phyloP scores from a whole-genome alignment of 2,113 vertebrate genomes.

The Otis tarda region DNA sequence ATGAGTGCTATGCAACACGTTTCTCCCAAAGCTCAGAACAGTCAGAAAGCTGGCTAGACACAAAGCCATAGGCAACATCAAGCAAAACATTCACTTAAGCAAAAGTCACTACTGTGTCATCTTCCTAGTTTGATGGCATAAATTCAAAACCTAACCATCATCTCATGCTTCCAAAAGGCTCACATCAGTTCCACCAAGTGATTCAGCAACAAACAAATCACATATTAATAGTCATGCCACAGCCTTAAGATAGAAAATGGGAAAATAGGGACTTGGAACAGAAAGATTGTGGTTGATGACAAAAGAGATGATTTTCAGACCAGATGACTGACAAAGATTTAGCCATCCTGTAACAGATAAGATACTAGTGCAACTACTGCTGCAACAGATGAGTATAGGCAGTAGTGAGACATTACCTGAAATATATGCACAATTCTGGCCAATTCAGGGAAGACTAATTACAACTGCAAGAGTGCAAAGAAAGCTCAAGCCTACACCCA shows the following conservation, averaged over 20 bases:
- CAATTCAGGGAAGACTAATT: not conserved
- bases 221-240: not conserved
- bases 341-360: not conserved
- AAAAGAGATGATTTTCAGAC: not conserved
- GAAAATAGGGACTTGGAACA: not conserved
- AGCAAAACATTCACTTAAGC: not conserved
- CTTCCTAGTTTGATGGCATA: not conserved
- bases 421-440: not conserved
- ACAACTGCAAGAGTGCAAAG: not conserved
- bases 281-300: not conserved
- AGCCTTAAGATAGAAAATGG: not conserved
- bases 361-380: not conserved
- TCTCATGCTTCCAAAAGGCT: not conserved
- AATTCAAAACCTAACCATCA: not conserved
- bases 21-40: not conserved
- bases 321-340: not conserved
- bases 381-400: not conserved
- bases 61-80: not conserved
- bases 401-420: not conserved
- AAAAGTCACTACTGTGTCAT: not conserved
- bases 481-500: not conserved
- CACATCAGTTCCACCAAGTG: not conserved
- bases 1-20: accelerated
- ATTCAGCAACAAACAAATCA: not conserved
- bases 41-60: not conserved